phyloP scores from a whole-genome alignment of 2,888 invertebrate genomes.

The Synanthedon andrenaeformis region DNA sequence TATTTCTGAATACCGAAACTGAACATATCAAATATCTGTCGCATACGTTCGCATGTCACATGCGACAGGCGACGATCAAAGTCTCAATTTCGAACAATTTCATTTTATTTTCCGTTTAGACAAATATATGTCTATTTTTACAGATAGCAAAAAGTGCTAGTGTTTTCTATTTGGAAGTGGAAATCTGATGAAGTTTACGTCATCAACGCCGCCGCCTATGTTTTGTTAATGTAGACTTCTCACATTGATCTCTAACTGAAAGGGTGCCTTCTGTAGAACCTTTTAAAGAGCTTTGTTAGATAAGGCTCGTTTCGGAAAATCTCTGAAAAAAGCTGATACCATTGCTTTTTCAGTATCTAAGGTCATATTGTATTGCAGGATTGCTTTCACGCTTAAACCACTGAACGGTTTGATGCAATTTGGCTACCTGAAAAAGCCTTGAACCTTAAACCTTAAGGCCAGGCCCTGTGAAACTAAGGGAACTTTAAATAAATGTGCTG shows the following conservation, averaged over 20 bases:
- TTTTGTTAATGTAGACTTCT: slow-evolving; percentile 10
- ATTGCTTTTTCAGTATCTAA: slow-evolving; percentile 8
- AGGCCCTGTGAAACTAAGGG: no score
- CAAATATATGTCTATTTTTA: neutral
- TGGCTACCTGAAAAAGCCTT: no score
- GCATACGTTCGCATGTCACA: slow-evolving; percentile 6
- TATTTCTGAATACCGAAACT: slow-evolving; percentile 23
- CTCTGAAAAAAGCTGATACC: slow-evolving; percentile 26
- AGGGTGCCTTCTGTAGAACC: slow-evolving; percentile 45
- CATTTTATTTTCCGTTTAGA: neutral
- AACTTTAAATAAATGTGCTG: no score
- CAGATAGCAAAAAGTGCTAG: no score
- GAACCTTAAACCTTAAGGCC: no score
- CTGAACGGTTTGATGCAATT: no score
- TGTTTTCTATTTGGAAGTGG: no score
- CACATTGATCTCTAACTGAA: slow-evolving; percentile 43
- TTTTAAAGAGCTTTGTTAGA: slow-evolving; percentile 42
- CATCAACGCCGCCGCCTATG: slow-evolving; percentile 6
- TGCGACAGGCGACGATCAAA: slow-evolving; percentile 8
- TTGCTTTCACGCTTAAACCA: no score
- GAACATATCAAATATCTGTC: slow-evolving; percentile 29
- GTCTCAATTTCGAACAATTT: neutral
- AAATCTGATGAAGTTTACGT: no score
- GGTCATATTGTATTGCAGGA: no score
- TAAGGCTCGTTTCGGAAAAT: slow-evolving; percentile 47